phyloP scores from a whole-genome alignment of 2,888 invertebrate species.

The Chymomyza fuscimana region DNA sequence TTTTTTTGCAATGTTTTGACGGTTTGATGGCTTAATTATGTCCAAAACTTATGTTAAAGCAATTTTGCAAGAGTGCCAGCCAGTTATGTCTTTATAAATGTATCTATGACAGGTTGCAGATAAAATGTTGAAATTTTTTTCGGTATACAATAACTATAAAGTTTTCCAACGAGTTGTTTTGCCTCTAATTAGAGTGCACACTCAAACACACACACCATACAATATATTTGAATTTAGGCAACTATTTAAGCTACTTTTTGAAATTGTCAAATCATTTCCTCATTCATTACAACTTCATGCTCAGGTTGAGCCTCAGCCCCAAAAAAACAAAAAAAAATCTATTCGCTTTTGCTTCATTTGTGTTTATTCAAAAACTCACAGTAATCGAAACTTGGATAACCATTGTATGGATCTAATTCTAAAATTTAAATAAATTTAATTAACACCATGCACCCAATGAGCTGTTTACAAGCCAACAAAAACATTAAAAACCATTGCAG shows the following conservation, averaged over 20 bases:
- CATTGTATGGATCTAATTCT: slow-evolving; percentile 1
- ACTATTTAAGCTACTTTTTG: neutral
- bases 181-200: neutral
- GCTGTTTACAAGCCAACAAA: slow-evolving; percentile 28
- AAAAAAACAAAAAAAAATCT: neutral
- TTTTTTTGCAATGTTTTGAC: slow-evolving; percentile 48
- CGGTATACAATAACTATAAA: slow-evolving; percentile 21
- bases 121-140: slow-evolving; percentile 40
- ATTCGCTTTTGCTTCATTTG: slow-evolving; percentile 65
- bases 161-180: neutral
- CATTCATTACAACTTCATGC: slow-evolving; percentile 19
- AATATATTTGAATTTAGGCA: neutral
- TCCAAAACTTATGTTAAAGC: slow-evolving; percentile 62
- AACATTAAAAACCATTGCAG: slow-evolving; percentile 12
- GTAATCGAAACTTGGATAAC: neutral
- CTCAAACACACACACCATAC: neutral
- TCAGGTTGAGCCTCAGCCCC: slow-evolving; percentile 1
- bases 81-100: slow-evolving; percentile 10
- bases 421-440: slow-evolving; percentile 60
- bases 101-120: slow-evolving; percentile 49
- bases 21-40: slow-evolving; percentile 70
- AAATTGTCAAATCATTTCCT: slow-evolving; percentile 65
- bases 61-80: slow-evolving; percentile 51
- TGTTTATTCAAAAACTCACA: slow-evolving; percentile 43
- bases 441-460: slow-evolving; percentile 58